Evolutionary conservation across 2,797 vertebrate genomes (phyloP), one percentile per base, ranked within the genome.

Genomic region (Epinephelus coioides): DNA sequence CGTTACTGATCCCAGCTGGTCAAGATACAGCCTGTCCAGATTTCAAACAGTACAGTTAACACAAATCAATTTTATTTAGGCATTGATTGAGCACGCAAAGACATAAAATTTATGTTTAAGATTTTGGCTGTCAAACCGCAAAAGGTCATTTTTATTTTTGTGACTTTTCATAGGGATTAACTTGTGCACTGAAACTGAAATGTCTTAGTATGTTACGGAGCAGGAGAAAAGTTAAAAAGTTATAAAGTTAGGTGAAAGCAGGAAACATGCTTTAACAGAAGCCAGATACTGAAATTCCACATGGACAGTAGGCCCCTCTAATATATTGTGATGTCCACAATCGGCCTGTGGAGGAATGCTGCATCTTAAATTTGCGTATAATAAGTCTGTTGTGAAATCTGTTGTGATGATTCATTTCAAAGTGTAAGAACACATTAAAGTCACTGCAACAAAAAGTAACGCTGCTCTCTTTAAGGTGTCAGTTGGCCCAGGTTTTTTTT

Each of bases 51-150:
- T 1, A 34, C 34, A 34, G 34, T 34, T 34, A 8, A 34, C 40
- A 17, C 23, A 57, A 70, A 72, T 74, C 21, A 64, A 38, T 17
- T 23, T 67, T 70, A 83, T 79, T 80, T 43, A 74, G 43, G 30
- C 44, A 53, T 56, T 59, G 25, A 71, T 14, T 44, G 49, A 56
- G 17, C 9, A 50, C 6, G 17, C 30, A 60, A 69, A 87, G 19
- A 71, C 44, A 67, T 63, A 9, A 70, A 74, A 54, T 46, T n/a
- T 57, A 27, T 66, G 50, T 57, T 44, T 14, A 10, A 59, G 30
- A 73, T 65, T 76, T 1, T 15, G 9, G 23, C 71, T 34, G 17
- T 34, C 34, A 34, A 8, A 8, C 34, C 34, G 7, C 7, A 34
- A 34, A 34, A 8, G 7, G 34, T 8, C 7, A 34, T 34, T 34